phyloP scores from a whole-genome alignment of 2,113 vertebrate genomes.

The Jaculus jaculus region DNA sequence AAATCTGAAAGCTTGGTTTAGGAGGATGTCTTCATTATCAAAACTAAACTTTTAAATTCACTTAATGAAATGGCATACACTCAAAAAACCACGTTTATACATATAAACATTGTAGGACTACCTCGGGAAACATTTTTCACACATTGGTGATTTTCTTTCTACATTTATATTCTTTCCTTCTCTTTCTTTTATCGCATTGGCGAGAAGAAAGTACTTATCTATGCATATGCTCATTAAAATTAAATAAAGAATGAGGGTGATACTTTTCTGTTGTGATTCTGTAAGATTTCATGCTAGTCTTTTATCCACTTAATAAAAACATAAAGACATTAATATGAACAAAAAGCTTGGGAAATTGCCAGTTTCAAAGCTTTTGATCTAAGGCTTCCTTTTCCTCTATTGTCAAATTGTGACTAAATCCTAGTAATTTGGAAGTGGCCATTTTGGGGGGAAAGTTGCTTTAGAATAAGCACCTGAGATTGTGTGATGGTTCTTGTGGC shows the following conservation, averaged over 20 bases:
- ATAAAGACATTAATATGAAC: background rate
- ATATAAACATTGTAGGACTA: background rate
- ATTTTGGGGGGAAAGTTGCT: slow-evolving; percentile 54
- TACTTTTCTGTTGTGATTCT: slow-evolving; percentile 28
- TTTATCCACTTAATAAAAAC: slow-evolving; percentile 35
- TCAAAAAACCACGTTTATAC: background rate
- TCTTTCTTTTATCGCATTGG: background rate
- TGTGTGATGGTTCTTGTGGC: slow-evolving; percentile 64
- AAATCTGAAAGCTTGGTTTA: slow-evolving; percentile 41
- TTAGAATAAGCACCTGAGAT: slow-evolving; percentile 66
- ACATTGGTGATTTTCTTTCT: background rate
- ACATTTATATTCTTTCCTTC: background rate
- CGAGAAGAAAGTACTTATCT: background rate
- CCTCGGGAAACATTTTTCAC: background rate
- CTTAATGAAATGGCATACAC: background rate
- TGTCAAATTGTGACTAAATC: slow-evolving; percentile 17
- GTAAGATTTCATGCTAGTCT: background rate
- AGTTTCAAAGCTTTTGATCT: slow-evolving; percentile 13
- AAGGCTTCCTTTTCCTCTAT: slow-evolving; percentile 29
- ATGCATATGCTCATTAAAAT: background rate
- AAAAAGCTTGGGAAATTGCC: background rate
- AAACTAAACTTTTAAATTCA: slow-evolving; percentile 36
- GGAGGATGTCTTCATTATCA: slow-evolving; percentile 4
- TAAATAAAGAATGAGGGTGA: background rate
- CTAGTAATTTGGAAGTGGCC: background rate